Percentiles rank a stretch among this genome's conserved stretches.
Conservation (phyloP, 2,888 invertebrate genomes). For the Phymatocera aterrima region DNA sequence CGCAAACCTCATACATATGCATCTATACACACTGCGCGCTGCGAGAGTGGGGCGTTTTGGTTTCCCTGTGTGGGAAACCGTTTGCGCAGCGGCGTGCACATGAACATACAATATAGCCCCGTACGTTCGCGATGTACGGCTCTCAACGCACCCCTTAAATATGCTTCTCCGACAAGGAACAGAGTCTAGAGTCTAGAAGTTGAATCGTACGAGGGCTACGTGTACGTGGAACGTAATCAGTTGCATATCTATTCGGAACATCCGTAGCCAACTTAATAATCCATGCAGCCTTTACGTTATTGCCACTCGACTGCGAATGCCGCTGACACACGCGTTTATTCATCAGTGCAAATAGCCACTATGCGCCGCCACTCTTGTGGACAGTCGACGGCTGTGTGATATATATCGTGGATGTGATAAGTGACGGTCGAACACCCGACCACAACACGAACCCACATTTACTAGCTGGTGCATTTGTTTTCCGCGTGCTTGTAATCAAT, state of each 20-base stretch:
- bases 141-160: background rate
- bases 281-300: background rate
- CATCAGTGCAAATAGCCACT: background rate
- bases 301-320: background rate
- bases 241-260: background rate
- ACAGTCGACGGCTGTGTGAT: background rate
- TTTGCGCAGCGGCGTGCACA: slow-evolving; percentile 27
- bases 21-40: slow-evolving; percentile 1
- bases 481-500: slow-evolving; percentile 36
- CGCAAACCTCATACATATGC: slow-evolving; percentile 38
- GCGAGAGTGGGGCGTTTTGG: too few species aligned
- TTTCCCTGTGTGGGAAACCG: too few species aligned
- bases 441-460: background rate
- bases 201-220: slow-evolving; percentile 26
- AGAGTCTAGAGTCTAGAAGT: slow-evolving; percentile 35
- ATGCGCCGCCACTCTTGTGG: background rate
- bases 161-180: too few species aligned
- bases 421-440: slow-evolving; percentile 14
- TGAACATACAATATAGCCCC: slow-evolving; percentile 5
- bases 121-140: background rate
- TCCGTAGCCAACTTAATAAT: slow-evolving; percentile 24
- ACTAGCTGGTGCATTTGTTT: background rate
- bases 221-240: slow-evolving; percentile 35
- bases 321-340: background rate
- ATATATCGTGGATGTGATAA: slow-evolving; percentile 1